Evolutionary conservation across 2,797 vertebrate genomes (phyloP).

Genomic region (Falco biarmicus): DNA sequence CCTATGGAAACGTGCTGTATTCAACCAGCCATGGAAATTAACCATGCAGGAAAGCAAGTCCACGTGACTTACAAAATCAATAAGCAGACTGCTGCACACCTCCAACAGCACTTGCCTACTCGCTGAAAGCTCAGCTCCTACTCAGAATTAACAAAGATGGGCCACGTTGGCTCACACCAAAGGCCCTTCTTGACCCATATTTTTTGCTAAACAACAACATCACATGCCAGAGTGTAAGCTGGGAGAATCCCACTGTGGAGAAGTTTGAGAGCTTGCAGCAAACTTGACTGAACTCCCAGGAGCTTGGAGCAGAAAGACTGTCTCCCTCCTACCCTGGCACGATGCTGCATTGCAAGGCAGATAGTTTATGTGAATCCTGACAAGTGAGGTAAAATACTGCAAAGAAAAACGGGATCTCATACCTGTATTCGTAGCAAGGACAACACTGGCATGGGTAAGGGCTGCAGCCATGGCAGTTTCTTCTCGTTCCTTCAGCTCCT

Average conservation of each 20-base stretch:
- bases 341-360: neutral
- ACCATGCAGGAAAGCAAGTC: neutral
- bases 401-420: neutral
- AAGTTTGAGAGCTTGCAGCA: neutral
- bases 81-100: neutral
- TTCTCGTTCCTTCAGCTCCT: conserved; percentile 90
- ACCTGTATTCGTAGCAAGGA: conserved; percentile 96
- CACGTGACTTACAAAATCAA: neutral
- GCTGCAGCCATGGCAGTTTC: conserved; percentile 84
- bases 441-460: conserved; percentile 81
- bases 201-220: neutral
- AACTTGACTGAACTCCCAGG: neutral
- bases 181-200: neutral
- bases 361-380: accelerated
- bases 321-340: neutral
- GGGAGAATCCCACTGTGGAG: neutral
- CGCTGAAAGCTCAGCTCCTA: neutral
- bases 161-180: neutral
- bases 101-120: neutral
- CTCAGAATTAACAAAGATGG: neutral
- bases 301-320: neutral
- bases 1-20: neutral
- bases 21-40: neutral
- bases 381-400: neutral
- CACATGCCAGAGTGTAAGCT: neutral